Conservation (phyloP, 2,113 vertebrate genomes). For the Forbesichthys agassizii region DNA sequence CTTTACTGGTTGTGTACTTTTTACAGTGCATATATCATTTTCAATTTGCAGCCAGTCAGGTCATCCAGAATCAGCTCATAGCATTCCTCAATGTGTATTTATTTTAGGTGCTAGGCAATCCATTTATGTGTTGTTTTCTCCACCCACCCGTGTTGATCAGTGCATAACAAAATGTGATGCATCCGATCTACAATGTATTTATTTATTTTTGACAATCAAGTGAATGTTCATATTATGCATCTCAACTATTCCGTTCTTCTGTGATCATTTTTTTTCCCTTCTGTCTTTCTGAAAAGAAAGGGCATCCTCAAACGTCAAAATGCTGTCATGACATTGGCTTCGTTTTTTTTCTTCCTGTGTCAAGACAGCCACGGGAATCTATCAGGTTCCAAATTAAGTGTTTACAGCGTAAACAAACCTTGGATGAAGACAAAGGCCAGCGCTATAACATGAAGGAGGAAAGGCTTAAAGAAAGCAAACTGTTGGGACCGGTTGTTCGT, state of each 20-base stretch:
- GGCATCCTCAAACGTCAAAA: background rate
- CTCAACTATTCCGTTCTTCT: conserved; percentile 32
- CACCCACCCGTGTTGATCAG: background rate
- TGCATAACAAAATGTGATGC: background rate
- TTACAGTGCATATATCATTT: too few relatives aligned
- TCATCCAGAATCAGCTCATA: background rate
- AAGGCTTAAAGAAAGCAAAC: conserved; percentile 9
- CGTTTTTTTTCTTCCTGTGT: conserved; percentile 21
- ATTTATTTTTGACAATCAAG: conserved; percentile 56
- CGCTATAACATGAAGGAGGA: conserved; percentile 8
- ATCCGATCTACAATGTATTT: background rate
- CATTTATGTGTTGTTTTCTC: background rate
- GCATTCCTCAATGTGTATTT: background rate
- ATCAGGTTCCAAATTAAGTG: conserved; percentile 33
- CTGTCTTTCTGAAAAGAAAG: conserved; percentile 15
- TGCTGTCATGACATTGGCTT: conserved; percentile 17
- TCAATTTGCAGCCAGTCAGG: background rate
- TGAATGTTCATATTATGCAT: conserved; percentile 24
- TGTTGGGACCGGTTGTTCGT: background rate
- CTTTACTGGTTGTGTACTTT: conserved; percentile 27
- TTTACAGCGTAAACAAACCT: conserved; percentile 62
- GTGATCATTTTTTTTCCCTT: conserved; percentile 6
- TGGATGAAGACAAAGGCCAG: conserved; percentile 17
- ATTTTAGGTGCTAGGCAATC: background rate
- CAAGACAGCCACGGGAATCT: conserved; percentile 25